These are phyloP conservation scores for Folsomia manolachei DNA, from an alignment of 2,888 invertebrate species.

Conservation along the genomic window DNA sequence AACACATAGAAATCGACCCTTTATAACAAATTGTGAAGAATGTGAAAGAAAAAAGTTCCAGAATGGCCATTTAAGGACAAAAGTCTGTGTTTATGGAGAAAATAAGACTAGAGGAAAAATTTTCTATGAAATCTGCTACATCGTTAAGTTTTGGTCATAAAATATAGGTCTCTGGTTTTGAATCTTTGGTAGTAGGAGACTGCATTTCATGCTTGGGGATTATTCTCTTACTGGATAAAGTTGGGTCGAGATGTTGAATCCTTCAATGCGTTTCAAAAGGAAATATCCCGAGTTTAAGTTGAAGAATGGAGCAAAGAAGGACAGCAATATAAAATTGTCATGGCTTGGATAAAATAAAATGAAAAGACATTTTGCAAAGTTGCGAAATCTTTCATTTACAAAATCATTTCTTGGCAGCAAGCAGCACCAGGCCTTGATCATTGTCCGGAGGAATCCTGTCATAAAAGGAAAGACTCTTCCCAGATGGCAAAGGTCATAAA, in stretches of 20 bases:
- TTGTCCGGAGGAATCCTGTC: constrained; percentile 34
- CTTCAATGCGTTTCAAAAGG: neutral
- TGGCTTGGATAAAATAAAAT: constrained; percentile 22
- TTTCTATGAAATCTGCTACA: constrained; percentile 20
- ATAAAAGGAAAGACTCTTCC: constrained; percentile 28
- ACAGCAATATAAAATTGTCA: constrained; percentile 18
- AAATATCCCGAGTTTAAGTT: neutral
- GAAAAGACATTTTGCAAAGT: constrained; percentile 38
- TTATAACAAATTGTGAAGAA: constrained; percentile 13
- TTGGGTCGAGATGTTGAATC: neutral
- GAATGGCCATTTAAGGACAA: constrained; percentile 3
- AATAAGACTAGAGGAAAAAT: neutral
- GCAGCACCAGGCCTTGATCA: constrained; percentile 30
- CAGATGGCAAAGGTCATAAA: constrained; percentile 39
- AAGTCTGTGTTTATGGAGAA: constrained; percentile 14
- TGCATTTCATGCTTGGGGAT: neutral
- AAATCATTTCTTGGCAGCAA: constrained; percentile 17
- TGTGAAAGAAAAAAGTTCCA: neutral
- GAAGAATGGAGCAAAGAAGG: neutral
- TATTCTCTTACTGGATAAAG: neutral
- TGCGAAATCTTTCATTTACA: constrained; percentile 43
- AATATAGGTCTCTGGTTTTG: too few relatives aligned
- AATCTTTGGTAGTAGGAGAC: constrained; percentile 4
- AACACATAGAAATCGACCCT: constrained; percentile 10
- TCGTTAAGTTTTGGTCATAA: constrained; percentile 17